Base-by-base conservation (phyloP, 2,113 vertebrate species). In the Aegotheles bennettii region DNA sequence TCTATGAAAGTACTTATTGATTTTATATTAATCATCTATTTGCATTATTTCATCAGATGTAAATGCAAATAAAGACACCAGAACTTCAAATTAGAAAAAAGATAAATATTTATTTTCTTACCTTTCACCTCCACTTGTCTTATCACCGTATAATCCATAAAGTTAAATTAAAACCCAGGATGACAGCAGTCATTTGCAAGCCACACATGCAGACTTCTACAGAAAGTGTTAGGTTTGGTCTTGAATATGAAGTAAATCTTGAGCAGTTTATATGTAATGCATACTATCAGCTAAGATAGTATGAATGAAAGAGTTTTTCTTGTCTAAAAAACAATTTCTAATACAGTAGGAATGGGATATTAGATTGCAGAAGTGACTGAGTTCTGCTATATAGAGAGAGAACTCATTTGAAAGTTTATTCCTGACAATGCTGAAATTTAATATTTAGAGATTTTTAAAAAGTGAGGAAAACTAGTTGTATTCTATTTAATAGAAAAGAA, bases 1-100 rank as follows among this genome's bases (percentile, higher is more conserved):
- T 36, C 0, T 8, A 5, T 43, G 10, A 10, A 3, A 4, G 3
- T 20, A 38, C 5, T 20, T 48, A 78, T 0, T 48, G 10, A 38
- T 82, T 92, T 71, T 85, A 28, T n/a, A 61, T 48, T 28, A 53
- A 54, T 74, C 3, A 33, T 3, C 8, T 60, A 38, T 45, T 83
- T 71, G 6, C 13, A 38, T 57, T 89, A 45, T 60, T 92, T 77
- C 3, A 33, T 36, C 65, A 64, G 24, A 33, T 38, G 12, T 40
- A 53, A 77, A 60, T 73, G 18, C 11, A 94, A 38, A 3, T 68
- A 76, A 89, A 87, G 28, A 8, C 18, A 14, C 38, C 35, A 61
- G 21, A 85, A 63, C 4, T 35, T 35, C 18, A 60, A 83, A 79
- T 51, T 38, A 45, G 29, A 43, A 67, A 68, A 81, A 68, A 45